Base-by-base conservation (phyloP, 1,140 invertebrate genomes). In the Nebria ingens region DNA sequence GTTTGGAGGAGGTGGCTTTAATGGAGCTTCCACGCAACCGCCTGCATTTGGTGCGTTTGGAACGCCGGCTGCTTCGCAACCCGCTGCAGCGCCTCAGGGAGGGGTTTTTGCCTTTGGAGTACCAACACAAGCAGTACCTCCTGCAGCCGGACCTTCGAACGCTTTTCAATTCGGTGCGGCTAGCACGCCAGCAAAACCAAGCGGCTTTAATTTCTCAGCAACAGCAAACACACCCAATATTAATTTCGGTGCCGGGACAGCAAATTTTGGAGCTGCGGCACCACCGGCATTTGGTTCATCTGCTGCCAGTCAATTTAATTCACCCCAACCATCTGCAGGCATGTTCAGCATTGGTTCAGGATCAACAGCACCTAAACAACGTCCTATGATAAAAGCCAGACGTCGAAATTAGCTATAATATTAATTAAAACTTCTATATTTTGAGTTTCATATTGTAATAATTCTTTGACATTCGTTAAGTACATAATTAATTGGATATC, bases 291-390 rank as follows among this genome's bases (percentile, higher is more conserved):
- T 42, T 1, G 21, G 12, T 17, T 11, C 17, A n/a, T 3, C 53
- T 6, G 15, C 19, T 29, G 13, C 15, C 11, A 17, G 40, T 4
- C 53, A 61, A 0, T 73, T 73, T 19, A 65, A 59, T 19, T 54
- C 61, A 19, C 56, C 62, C 1, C 52, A 60, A 2, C 34, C 19
- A 12, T 19, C 17, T 9, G 21, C 52, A 4, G 21, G 29, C 13
- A 75, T 73, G 72, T 75, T 75, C 56, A 74, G 65, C 53, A 75
- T 75, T 21, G 73, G 73, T 15, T 68, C 71, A 2, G 71, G 71
- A 15, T 73, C 71, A 1, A 69, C 69, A 2, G 68, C 68, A 2
- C 68, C 72, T 15, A 64, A 71, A 54, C 60, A 69, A 17, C 63
- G 71, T 50, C 52, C 64, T 6, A 53, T 25, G 15, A 42, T 61